Conservation (phyloP, 2,113 vertebrate genomes). For the Pituophis catenifer region DNA sequence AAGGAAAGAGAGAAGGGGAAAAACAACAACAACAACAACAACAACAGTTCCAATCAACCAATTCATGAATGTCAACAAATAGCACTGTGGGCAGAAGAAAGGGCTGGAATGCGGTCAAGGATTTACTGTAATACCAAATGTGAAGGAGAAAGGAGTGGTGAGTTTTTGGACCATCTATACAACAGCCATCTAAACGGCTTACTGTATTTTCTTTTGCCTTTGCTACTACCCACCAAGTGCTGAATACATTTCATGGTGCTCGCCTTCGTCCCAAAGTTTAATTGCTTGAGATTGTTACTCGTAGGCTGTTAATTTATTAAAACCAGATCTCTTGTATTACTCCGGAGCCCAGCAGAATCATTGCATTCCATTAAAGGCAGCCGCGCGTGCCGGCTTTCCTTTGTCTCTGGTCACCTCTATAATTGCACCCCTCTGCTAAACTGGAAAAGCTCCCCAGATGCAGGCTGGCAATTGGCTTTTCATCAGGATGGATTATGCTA, state of each 20-base stretch:
- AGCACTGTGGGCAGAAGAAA: not conserved
- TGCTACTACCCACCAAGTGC: not conserved
- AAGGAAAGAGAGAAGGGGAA: not conserved
- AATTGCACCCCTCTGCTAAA: conserved; percentile 56
- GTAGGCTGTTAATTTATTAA: conserved; percentile 67
- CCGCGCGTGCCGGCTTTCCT: conserved; percentile 45
- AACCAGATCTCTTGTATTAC: conserved; percentile 55
- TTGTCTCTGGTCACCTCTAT: conserved; percentile 56
- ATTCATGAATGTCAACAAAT: not conserved
- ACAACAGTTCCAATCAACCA: not conserved
- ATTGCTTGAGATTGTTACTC: conserved; percentile 64
- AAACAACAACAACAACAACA: not conserved
- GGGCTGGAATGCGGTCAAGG: not conserved
- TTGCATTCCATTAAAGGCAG: conserved; percentile 63
- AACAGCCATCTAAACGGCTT: conserved; percentile 8
- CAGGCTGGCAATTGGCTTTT: conserved; percentile 32
- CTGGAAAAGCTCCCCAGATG: conserved; percentile 38
- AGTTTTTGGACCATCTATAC: conserved; percentile 9
- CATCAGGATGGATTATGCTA: not conserved
- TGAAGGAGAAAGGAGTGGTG: not conserved
- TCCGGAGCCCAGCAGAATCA: conserved; percentile 60
- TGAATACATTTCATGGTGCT: conserved; percentile 59
- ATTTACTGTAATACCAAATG: not conserved
- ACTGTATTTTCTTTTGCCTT: conserved; percentile 33
- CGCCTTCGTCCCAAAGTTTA: conserved; percentile 56